Conservation (phyloP, 2,113 vertebrate species). For the Rhea americana region DNA sequence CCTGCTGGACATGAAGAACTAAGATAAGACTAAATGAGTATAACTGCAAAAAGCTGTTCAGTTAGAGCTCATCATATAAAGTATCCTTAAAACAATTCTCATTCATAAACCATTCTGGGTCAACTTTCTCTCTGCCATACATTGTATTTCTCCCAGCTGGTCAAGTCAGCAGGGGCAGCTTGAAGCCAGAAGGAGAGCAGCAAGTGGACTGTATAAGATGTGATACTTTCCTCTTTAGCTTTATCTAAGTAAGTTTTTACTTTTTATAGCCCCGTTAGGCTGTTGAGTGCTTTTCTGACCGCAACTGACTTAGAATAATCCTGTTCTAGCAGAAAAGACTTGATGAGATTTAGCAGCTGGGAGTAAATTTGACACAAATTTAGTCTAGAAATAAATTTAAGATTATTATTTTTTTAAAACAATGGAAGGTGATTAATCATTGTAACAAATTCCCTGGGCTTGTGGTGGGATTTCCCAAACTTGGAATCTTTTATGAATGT, state of each 20-base stretch:
- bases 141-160: not conserved
- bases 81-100: not conserved
- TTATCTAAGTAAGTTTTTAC: not conserved
- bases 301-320: conserved; percentile 46
- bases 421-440: conserved; percentile 48
- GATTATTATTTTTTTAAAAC: conserved; percentile 17
- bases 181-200: not conserved
- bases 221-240: not conserved
- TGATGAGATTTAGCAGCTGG: conserved; percentile 46
- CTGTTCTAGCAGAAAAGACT: conserved; percentile 36
- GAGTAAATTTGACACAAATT: conserved; percentile 47
- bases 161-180: not conserved
- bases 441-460: not conserved
- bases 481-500: conserved; percentile 3
- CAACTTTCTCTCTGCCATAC: not conserved
- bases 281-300: conserved; percentile 51
- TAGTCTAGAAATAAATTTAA: conserved; percentile 58
- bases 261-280: not conserved
- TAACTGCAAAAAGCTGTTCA: not conserved
- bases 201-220: not conserved
- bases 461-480: conserved; percentile 10
- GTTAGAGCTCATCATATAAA: not conserved
- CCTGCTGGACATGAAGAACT: not conserved
- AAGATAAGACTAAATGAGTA: not conserved
- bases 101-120: not conserved